Evolutionary conservation across 2,888 invertebrate species (phyloP).

Genomic region (Orchestes rusci): DNA sequence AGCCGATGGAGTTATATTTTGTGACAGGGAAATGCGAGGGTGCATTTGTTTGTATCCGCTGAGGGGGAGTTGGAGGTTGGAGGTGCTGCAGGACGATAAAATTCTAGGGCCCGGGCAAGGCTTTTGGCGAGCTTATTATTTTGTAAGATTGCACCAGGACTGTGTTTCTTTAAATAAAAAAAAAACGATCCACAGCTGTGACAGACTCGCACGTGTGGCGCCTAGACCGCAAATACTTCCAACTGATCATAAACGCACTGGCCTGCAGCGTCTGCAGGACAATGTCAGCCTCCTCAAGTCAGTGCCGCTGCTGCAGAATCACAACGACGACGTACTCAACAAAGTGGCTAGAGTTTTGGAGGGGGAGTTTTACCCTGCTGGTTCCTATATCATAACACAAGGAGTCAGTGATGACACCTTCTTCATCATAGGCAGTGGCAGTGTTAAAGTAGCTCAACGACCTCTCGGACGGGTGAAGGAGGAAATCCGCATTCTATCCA

Average conservation of each 20-base stretch:
- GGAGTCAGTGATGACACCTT: constrained; percentile 59
- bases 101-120: constrained; percentile 57
- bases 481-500: constrained; percentile 50
- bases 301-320: constrained; percentile 53
- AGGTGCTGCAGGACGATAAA: constrained; percentile 58
- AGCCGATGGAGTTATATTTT: constrained; percentile 53
- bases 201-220: constrained; percentile 60
- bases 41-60: constrained; percentile 55
- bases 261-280: constrained; percentile 58
- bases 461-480: too few relatives aligned
- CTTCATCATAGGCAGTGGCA: too few relatives aligned
- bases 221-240: constrained; percentile 59
- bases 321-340: constrained; percentile 52
- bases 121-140: constrained; percentile 66
- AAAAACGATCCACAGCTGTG: constrained; percentile 54
- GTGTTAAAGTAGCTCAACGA: too few relatives aligned
- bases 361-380: constrained; percentile 58
- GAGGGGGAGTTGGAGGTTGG: constrained; percentile 65
- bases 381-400: constrained; percentile 58
- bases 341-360: constrained; percentile 66
- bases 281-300: constrained; percentile 59
- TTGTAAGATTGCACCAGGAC: constrained; percentile 67
- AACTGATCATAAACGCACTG: constrained; percentile 64
- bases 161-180: constrained; percentile 56
- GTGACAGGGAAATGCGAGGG: constrained; percentile 56